Evolutionary conservation across 2,888 invertebrate genomes (phyloP).

Genomic region (Buathra laborator): DNA sequence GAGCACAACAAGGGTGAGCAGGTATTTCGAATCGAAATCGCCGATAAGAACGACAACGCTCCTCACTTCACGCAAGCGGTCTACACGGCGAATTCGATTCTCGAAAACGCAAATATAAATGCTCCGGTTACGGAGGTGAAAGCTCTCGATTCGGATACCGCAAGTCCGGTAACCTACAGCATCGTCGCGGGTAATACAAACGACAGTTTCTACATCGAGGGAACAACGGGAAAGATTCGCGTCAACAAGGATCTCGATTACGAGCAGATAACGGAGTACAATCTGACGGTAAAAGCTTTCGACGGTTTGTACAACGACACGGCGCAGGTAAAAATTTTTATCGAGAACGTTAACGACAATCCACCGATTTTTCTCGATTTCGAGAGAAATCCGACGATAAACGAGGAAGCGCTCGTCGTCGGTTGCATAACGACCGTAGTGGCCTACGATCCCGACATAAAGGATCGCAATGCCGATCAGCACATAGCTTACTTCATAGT

Average conservation of each 20-base stretch:
- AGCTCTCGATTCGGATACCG: constrained; percentile 95
- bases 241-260: constrained; percentile 93
- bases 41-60: constrained; percentile 98
- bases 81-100: constrained; percentile 91
- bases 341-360: constrained; percentile 97
- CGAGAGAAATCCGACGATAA: constrained; percentile 90
- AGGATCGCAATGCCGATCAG: constrained; percentile 91
- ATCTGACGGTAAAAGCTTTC: constrained; percentile 92
- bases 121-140: constrained; percentile 94
- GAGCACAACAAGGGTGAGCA: constrained; percentile 92
- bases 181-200: constrained; percentile 95
- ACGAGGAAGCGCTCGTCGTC: constrained; percentile 90
- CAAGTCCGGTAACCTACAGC: constrained; percentile 94
- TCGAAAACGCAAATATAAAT: constrained; percentile 94
- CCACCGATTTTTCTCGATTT: constrained; percentile 92
- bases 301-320: constrained; percentile 94
- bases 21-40: constrained; percentile 95
- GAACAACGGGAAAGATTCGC: constrained; percentile 93
- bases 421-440: constrained; percentile 87
- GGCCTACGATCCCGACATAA: constrained; percentile 95
- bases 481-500: constrained; percentile 92
- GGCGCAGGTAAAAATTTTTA: constrained; percentile 93
- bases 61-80: constrained; percentile 93
- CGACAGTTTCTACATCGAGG: constrained; percentile 94
- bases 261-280: constrained; percentile 94